Evolutionary conservation across 2,113 vertebrate genomes (phyloP), one percentile per base, ranked within the genome.

Genomic region (Hypomesus transpacificus): DNA sequence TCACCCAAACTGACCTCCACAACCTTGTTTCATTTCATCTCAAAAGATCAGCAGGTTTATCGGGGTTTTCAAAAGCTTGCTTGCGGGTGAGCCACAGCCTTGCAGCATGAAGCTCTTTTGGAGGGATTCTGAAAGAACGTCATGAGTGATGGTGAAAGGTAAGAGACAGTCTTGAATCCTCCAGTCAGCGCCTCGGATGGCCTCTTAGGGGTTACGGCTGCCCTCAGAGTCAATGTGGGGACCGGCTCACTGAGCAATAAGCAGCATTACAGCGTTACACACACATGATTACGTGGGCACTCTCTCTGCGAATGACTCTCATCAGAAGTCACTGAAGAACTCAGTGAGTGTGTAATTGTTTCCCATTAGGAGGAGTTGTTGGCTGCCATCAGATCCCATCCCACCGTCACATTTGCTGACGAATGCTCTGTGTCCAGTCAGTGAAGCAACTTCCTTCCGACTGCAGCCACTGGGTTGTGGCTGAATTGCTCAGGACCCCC

Each of bases 261-360:
- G 86, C 85, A 79, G 85, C 80, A 83, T 89, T 90, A 86, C 85
- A 71, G 75, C 75, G 89, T 91, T 92, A 91, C 90, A 78, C 86
- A 89, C 89, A 89, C 88, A 85, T 84, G 88, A 92, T 91, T 91
- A 91, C 82, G 80, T 87, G 86, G 82, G 84, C 87, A 87, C 89
- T 87, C 85, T 86, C 89, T 83, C 86, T 74, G 81, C 80, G 82
- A 89, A 86, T 79, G 82, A 79, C 84, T 84, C 87, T 89, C 90
- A 92, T 90, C 89, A 87, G 87, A 90, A 89, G 87, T 87, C 87
- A 85, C 69, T 87, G 84, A 89, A 87, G 87, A 87, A 90, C 84
- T 87, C 89, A 89, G 84, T 80, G 82, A 89, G 85, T 91, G 89
- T 91, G 90, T 91, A 92, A 92, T 90, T 90, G 90, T 89, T 87